Base-by-base conservation (phyloP, 2,113 vertebrate species). In the Plotosus lineatus region DNA sequence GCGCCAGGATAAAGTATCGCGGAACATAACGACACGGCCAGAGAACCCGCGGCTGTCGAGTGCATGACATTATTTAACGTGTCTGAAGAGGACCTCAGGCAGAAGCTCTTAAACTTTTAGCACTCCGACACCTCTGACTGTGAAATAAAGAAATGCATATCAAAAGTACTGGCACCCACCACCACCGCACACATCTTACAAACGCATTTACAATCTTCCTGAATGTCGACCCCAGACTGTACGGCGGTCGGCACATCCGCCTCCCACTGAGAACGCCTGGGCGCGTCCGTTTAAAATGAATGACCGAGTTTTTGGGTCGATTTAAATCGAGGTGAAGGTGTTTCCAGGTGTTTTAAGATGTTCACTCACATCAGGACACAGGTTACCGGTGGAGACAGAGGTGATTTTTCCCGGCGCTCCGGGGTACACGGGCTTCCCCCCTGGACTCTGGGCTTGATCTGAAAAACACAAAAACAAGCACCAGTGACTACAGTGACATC, bases 371-470 rank as follows among this genome's bases (percentile, higher is more conserved):
- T 99, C 97, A 40, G 96, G 93, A 83, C 97, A 98, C 82, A 99
- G 95, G 90, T 99, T 99, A 74, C 98, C 98, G 1, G 98, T 99
- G 81, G 98, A 99, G 83, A 98, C 98, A 1, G 98, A 99, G 23
- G 97, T 99, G 91, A 99, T 98, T 90, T 96, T 99, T 74, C 96
- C 93, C 2, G 97, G 93, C 83, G 94, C 96, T 83, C 95, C 93
- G 11, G 94, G 87, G 53, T 97, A 96, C 1, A 92, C 85, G 0
- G 93, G 91, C 83, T 95, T 98, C 72, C 94, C 93, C 21, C 95
- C 95, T 4, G 97, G 96, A 89, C 96, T 99, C 88, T 97, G 96
- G 61, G 96, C 92, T 86, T 99, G 97, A 92, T 98, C 97, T 99
- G 90, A 84, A 68, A 26, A 19, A 53, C 3, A 3, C 10, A 19